Base-by-base conservation (phyloP, 2,888 invertebrate species). In the Alloplasta piceator region DNA sequence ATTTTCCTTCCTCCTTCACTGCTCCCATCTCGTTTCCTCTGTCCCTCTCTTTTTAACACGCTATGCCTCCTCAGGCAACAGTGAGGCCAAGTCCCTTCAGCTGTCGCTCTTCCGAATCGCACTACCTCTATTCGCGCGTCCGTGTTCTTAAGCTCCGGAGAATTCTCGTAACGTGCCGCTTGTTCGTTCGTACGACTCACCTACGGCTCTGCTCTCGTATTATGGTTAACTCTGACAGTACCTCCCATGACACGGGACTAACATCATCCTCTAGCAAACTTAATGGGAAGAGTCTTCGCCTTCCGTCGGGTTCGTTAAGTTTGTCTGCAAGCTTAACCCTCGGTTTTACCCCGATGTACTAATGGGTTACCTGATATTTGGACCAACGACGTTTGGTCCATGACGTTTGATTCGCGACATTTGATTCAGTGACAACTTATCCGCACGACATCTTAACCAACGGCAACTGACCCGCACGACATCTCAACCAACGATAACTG, bases 61-160 rank as follows among this genome's bases (percentile, higher is more conserved):
- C 56, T 4, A 26, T n/a, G 50, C 63, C 48, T 36, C 66, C 52
- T 61, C 48, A 38, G 39, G 41, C 71, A 48, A 12, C 36, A 70
- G 58, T 41, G 39, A 60, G 46, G 80, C 55, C 52, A 55, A 76
- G 71, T 77, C 66, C 67, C 81, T 78, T 78, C 64, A 66, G 71
- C 74, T 78, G 74, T 78, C 78, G 70, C 60, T 72, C 67, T 48
- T 71, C 10, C 6, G 16, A 48, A 68, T 14, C 9, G 43, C 48
- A 52, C 63, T 16, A 3, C 56, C 55, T 55, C 38, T 16, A 60
- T 12, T 41, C 50, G 4, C 58, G 26, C 46, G 9, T 0, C 26
- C 39, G 67, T 68, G 43, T 4, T 64, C 56, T 26, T 48, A 16
- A 16, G 39, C 48, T 12, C 16, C 36, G n/a, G 61, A 55, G 48